Evolutionary conservation across 2,888 invertebrate species (phyloP), one percentile per base, ranked within the genome.

Genomic region (Lydus trimaculatus): DNA sequence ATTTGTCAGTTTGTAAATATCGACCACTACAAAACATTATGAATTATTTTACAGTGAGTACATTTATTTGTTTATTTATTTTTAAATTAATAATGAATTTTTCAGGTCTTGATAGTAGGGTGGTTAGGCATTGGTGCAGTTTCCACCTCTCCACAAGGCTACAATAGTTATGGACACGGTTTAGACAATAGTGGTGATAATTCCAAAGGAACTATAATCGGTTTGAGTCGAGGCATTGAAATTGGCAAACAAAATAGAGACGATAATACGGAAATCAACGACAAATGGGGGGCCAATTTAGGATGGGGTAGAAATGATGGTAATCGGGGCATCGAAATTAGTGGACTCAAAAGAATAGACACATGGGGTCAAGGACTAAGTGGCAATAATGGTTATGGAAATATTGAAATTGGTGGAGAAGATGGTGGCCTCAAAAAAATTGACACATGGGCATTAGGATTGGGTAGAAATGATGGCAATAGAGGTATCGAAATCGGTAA

Each of bases 221-320:
- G 80, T 9, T 70, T 80, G 13, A 78, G 79, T 48, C 71, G 78
- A 13, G 80, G 80, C 17, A 67, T 67, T 28, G 80, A 80, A 66
- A 73, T 76, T 33, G 69, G 65, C 9, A 63, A 67, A 13, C 62
- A 65, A n/a, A 64, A 68, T 7, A 69, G 67, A 3, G 71, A 69
- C 9, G 67, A 66, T 28, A n/a, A n/a, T 63, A 66, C 3, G 74
- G 73, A n/a, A n/a, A n/a, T 25, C 61, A 64, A 17, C 64, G 58
- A 28, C 48, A 52, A n/a, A 61, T n/a, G n/a, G n/a, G n/a, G n/a
- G n/a, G n/a, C n/a, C n/a, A n/a, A n/a, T n/a, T n/a, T n/a, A n/a
- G n/a, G n/a, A n/a, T n/a, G n/a, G n/a, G n/a, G n/a, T n/a, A n/a
- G n/a, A n/a, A n/a, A n/a, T n/a, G n/a, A n/a, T n/a, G n/a, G n/a